Base-by-base conservation (phyloP, 2,888 invertebrate genomes). In the Tanypteryx hageni region DNA sequence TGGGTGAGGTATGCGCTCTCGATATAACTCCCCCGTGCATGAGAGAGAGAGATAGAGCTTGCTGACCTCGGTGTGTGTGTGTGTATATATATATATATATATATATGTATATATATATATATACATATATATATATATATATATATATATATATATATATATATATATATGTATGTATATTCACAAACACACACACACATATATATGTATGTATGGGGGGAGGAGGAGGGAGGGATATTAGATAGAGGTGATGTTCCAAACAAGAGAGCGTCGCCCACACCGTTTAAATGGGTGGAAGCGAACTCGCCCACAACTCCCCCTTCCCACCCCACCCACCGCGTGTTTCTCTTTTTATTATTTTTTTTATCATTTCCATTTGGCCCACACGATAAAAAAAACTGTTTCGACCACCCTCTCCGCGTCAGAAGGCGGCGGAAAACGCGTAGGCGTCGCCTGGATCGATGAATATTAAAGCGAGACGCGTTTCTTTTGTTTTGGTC, bases 1-100 rank as follows among this genome's bases (percentile, higher is more conserved):
- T 85, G 85, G 85, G 85, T 85, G 85, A 85, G 85, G 85, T 85
- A 85, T 85, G 85, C 85, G 57, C 22, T 58, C 57, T 27, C 27
- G 10, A 58, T 58, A 56, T 14, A 56, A 57, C 57, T 22, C 11
- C 57, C 57, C 18, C 85, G 18, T 57, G 84, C 56, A 56, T 16
- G n/a, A 11, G 81, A n/a, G 22, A 81, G n/a, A 27, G 81, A 81
- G 27, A 27, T 27, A 81, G 22, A n/a, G 81, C 81, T 27, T 18
- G 85, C 57, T 85, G 85, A 85, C 85, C 85, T 85, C 85, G 85
- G 85, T 57, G 18, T 18, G 83, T 5, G 18, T 22, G 83, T 22
- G 8, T 18, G 18, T 2, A 44, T 27, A 82, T 2, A 44, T 2
- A 9, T 8, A 82, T 5, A 44, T 11, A 44, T 11, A 82, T 44